Percentiles rank a stretch among this genome's conserved stretches.
Conservation (phyloP, 1,140 invertebrate genomes). For the Pogonomyrmex barbatus region DNA sequence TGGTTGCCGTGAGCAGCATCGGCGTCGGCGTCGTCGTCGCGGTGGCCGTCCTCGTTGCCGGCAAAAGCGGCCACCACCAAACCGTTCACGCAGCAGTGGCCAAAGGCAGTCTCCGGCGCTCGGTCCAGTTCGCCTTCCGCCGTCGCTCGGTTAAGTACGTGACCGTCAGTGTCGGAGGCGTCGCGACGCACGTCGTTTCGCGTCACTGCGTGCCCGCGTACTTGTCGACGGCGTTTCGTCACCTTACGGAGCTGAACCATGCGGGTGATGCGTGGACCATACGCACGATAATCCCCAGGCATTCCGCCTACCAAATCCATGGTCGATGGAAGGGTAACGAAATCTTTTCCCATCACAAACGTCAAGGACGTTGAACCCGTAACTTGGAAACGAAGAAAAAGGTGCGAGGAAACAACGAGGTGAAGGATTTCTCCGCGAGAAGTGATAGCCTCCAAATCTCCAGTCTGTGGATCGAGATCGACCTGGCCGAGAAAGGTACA, state of each 20-base stretch:
- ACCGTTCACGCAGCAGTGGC: constrained; percentile 71
- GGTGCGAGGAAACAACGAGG: constrained; percentile 4
- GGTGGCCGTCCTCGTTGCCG: constrained; percentile 69
- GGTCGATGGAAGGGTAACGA: constrained; percentile 31
- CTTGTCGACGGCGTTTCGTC: background rate
- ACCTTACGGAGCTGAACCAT: background rate
- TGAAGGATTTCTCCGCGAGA: constrained; percentile 7
- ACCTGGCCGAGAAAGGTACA: constrained; percentile 65
- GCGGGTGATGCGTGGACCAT: constrained; percentile 24
- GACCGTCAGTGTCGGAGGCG: constrained; percentile 42
- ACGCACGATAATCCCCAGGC: constrained; percentile 20
- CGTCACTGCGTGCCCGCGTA: constrained; percentile 24
- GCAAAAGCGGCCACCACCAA: constrained; percentile 69
- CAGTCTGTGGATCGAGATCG: constrained; percentile 43
- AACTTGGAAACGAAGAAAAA: constrained; percentile 22
- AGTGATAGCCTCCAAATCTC: constrained; percentile 49
- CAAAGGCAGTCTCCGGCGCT: constrained; percentile 69
- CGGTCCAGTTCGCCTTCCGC: constrained; percentile 74
- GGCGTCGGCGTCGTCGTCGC: constrained; percentile 72
- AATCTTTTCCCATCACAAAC: constrained; percentile 4
- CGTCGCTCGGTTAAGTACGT: constrained; percentile 67
- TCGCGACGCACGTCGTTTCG: constrained; percentile 59
- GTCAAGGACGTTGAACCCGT: constrained; percentile 7
- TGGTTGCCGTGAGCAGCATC: constrained; percentile 79
- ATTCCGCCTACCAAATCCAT: background rate